Evolutionary conservation across 2,888 invertebrate genomes (phyloP), one percentile per base, ranked within the genome.

Genomic region (Alcis repandata): DNA sequence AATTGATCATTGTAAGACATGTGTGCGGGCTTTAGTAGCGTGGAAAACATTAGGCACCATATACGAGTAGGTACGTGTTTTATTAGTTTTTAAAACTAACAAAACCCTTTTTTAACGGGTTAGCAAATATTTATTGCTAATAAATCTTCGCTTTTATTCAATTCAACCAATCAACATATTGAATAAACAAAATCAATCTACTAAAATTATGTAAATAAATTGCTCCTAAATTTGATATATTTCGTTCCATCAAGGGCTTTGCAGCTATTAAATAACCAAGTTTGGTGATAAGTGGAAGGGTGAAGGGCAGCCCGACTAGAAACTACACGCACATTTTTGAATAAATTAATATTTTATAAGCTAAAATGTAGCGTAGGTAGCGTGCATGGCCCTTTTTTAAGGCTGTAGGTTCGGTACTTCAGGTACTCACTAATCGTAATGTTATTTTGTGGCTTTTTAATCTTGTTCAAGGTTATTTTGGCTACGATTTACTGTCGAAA

Each of bases 221-320:
- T 43, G 41, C 48, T 56, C 19, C 56, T 20, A 17, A 57, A 19
- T 51, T 52, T 57, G 57, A 45, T 45, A 22, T 53, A 51, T 59
- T 59, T 59, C 46, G 45, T 62, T 41, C 49, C 51, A 48, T 62
- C 67, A 63, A 67, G 67, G 67, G 67, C 67, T 62, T 58, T 51
- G 59, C 33, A 36, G 58, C 58, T 56, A 62, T 66, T 61, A 66
- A 65, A 56, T 54, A 66, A 54, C 59, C 67, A 51, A 59, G 49
- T 62, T 59, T 59, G 67, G 67, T 62, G 59, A 59, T 62, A 66
- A 61, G 59, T 62, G 52, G 67, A 60, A 68, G 67, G 63, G 63
- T 49, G 60, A 68, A 68, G 60, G 67, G 67, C 67, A 61, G 20
- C 40, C 22, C 22, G 61, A 66, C 46, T 52, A 57, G 45, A 46